Base-by-base conservation (phyloP, 2,888 invertebrate species). In the Tuta absoluta region DNA sequence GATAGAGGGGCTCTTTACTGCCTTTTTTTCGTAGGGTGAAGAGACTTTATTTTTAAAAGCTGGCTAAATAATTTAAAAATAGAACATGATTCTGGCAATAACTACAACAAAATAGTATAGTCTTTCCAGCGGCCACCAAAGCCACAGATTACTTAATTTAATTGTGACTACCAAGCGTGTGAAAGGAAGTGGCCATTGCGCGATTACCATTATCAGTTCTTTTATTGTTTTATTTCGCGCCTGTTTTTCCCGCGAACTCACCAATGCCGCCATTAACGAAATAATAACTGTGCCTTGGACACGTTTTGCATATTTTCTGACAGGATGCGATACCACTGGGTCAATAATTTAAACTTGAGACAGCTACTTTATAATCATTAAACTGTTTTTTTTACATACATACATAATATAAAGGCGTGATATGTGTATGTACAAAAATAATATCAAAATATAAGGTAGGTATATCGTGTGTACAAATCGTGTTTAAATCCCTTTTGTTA, bases 11-110 rank as follows among this genome's bases (percentile, higher is more conserved):
- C 10, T 0, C 33, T 17, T 60, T 60, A 14, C 24, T 24, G n/a
- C n/a, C n/a, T 60, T 45, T 60, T 61, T 45, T 48, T 61, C 33
- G 0, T 17, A n/a, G 33, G 56, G 56, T 56, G 24, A 56, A 56
- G 56, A 17, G 33, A 56, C 56, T 56, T 56, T 28, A 24, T 23
- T 53, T 53, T 53, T 53, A 45, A 17, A 45, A 45, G n/a, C 45
- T 45, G 45, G 45, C n/a, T 11, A n/a, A 45, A 45, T 45, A n/a
- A n/a, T 41, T 14, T 41, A 45, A 45, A 45, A 45, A 11, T 45
- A 45, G 45, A n/a, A 33, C 10, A 33, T 8, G 4, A 33, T 33
- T 8, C 8, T 8, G 10, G 33, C 4, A 33, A 33, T 1, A 8
- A 8, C 33, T 10, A 4, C 2, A 28, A 28, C 5, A 28, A 28